Conservation (phyloP, 2,888 invertebrate species). For the Scaptomyza cyrtandrae region DNA sequence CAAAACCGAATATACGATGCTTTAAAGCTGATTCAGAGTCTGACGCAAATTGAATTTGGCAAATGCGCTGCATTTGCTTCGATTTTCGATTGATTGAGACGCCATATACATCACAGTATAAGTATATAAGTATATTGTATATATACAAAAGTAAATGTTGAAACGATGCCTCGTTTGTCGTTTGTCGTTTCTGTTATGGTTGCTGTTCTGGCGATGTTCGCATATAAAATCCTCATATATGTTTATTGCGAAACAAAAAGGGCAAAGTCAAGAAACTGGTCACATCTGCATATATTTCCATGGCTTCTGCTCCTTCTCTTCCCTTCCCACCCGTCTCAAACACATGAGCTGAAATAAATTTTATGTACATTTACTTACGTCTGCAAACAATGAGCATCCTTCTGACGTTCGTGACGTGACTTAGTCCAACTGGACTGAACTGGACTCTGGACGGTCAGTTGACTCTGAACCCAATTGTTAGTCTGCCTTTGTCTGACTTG, state of each 20-base stretch:
- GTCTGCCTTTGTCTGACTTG: constrained; percentile 53
- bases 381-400: constrained; percentile 71
- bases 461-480: constrained; percentile 35
- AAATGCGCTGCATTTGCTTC: constrained; percentile 64
- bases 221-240: constrained; percentile 55
- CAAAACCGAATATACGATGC: constrained; percentile 6
- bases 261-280: constrained; percentile 63
- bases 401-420: constrained; percentile 67
- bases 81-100: constrained; percentile 63
- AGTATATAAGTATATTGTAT: neutral
- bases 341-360: constrained; percentile 70
- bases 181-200: constrained; percentile 58
- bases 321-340: neutral
- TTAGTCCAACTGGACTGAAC: constrained; percentile 42
- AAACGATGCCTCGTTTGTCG: constrained; percentile 31
- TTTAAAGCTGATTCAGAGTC: constrained; percentile 33
- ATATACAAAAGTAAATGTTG: neutral
- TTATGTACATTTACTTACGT: constrained; percentile 79
- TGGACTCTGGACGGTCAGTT: constrained; percentile 33
- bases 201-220: constrained; percentile 32
- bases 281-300: constrained; percentile 76
- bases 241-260: constrained; percentile 75
- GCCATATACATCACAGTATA: too few species aligned
- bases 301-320: constrained; percentile 11
- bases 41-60: constrained; percentile 57